Base-by-base conservation (phyloP, 2,888 invertebrate genomes). In the Nymphalis polychloros region DNA sequence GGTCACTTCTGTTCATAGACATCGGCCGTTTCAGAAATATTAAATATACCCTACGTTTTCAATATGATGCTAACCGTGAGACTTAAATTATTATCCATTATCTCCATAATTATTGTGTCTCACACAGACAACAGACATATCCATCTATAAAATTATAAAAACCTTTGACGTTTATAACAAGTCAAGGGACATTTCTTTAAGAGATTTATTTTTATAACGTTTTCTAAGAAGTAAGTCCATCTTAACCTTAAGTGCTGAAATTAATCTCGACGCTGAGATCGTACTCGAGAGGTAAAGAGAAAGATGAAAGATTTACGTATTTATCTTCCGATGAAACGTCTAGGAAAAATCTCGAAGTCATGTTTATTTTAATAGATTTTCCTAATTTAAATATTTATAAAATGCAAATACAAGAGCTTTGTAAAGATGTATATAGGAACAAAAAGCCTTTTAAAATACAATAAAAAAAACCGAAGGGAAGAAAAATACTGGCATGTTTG, bases 221-320 rank as follows among this genome's bases (percentile, higher is more conserved):
- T 41, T 59, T 61, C 41, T 59, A 31, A 53, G 35, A 66, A 49
- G 52, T 59, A 65, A 52, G 41, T 66, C 27, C 53, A 55, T 50
- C 67, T 59, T 49, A 53, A 41, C 47, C 20, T 59, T 63, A 48
- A 66, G 63, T 59, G 63, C 59, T 52, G 48, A 69, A 69, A 69
- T 69, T 55, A 63, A 69, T 69, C 66, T 66, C 46, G 48, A 63
- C 62, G 66, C 47, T 49, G 31, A 52, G 55, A 47, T 19, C 64
- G 27, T 23, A 55, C 50, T 35, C 5, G 46, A 35, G 59, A 69
- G 48, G 48, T 59, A 53, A 59, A 63, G 27, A 53, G 8, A 62
- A 63, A 27, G 59, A 59, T 62, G 66, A 68, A 69, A 63, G 63
- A 69, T 60, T 60, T 41, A 66, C 66, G 60, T 69, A 69, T 65